phyloP scores from a whole-genome alignment of 2,888 invertebrate species.

The Eremobia ochroleuca region DNA sequence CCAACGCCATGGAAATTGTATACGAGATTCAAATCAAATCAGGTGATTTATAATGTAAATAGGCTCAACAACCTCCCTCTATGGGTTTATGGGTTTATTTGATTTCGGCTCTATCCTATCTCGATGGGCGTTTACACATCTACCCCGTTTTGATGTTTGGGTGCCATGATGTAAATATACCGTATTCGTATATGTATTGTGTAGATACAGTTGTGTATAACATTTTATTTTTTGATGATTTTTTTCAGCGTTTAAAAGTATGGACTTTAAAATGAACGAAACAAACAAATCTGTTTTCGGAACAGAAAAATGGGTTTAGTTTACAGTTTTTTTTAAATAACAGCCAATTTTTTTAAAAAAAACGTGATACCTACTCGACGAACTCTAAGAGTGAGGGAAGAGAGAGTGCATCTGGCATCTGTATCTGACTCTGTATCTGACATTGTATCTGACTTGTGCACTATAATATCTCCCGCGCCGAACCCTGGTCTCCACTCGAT shows the following conservation, averaged over 20 bases:
- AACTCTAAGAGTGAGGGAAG: no score
- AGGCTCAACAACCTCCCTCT: constrained; percentile 33
- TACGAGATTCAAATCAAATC: constrained; percentile 52
- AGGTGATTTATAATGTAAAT: constrained; percentile 63
- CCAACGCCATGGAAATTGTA: constrained; percentile 30
- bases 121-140: constrained; percentile 48
- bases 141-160: constrained; percentile 28
- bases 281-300: not conserved
- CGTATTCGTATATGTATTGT: not conserved
- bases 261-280: not conserved
- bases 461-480: not conserved
- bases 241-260: not conserved
- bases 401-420: no score
- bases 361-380: not conserved
- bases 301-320: not conserved
- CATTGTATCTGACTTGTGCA: not conserved
- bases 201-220: not conserved
- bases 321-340: not conserved
- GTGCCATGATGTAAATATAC: constrained; percentile 25
- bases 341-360: not conserved
- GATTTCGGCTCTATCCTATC: constrained; percentile 51
- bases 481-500: not conserved
- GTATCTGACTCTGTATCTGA: no score
- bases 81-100: constrained; percentile 55
- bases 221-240: not conserved